These are phyloP conservation scores for Pelodiscus sinensis DNA, from an alignment of 2,113 vertebrate genomes.

Conservation along the genomic window DNA sequence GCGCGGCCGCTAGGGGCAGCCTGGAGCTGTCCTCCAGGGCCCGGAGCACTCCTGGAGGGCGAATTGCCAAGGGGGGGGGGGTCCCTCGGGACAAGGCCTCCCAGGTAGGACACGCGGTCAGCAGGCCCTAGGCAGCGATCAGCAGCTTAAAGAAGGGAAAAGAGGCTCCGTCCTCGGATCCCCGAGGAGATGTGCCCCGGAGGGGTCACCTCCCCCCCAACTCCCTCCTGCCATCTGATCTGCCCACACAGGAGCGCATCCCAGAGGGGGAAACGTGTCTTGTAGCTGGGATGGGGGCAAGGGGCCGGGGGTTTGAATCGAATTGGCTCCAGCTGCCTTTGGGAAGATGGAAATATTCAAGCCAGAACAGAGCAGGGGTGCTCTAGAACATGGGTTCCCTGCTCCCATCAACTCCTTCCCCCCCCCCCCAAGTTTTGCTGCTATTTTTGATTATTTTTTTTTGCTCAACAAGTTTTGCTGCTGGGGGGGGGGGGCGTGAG, in stretches of 20 bases:
- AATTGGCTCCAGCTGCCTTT: not conserved
- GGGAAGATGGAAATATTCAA: not conserved
- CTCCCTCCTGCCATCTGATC: too few relatives aligned
- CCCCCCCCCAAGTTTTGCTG: too few relatives aligned
- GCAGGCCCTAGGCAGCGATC: not conserved
- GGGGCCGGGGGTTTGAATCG: not conserved
- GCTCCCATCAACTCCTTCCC: too few relatives aligned
- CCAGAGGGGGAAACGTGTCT: too few relatives aligned
- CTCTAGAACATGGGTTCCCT: too few relatives aligned
- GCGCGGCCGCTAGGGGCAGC: not conserved
- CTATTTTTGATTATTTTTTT: too few relatives aligned
- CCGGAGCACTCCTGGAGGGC: not conserved
- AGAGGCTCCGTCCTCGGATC: not conserved
- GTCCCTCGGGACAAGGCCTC: rapidly evolving
- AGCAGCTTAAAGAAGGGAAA: not conserved
- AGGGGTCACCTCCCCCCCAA: not conserved
- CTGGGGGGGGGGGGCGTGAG: too few relatives aligned
- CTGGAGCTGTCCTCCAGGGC: not conserved
- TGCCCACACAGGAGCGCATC: not conserved
- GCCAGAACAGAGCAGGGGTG: not conserved
- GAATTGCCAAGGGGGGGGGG: not conserved
- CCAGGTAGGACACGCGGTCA: not conserved
- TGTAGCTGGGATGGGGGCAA: rapidly evolving
- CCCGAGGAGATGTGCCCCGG: rapidly evolving
- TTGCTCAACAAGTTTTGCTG: too few relatives aligned